A percentile compares a stretch with the other conserved stretches of the same genome.
phyloP scores from a whole-genome alignment of 2,888 invertebrate species.

The Tenthredo distinguenda region DNA sequence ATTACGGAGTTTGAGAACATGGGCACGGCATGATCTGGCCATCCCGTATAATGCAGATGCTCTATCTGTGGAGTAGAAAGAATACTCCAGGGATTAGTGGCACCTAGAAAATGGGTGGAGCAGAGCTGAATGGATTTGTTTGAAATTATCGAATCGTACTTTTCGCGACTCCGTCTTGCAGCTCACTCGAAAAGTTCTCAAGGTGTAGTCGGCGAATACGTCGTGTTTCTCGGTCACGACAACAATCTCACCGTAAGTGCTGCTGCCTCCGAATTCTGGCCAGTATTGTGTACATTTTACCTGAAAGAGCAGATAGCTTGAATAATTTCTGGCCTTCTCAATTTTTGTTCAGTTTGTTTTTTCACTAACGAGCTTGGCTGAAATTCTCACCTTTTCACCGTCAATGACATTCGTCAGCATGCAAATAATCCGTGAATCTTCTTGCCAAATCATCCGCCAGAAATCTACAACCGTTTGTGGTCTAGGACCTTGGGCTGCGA shows the following conservation, averaged over 20 bases:
- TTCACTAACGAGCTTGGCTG: not conserved
- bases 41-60: conserved; percentile 79
- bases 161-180: conserved; percentile 68
- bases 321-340: no score
- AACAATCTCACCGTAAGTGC: conserved; percentile 71
- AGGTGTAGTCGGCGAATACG: conserved; percentile 75
- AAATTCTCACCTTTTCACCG: conserved; percentile 59
- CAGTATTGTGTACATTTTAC: conserved; percentile 80
- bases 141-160: conserved; percentile 60
- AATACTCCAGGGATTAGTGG: conserved; percentile 28
- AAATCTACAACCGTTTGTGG: conserved; percentile 76
- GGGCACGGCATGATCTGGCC: conserved; percentile 81
- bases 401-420: conserved; percentile 80
- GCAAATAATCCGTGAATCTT: conserved; percentile 78
- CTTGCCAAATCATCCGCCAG: conserved; percentile 79
- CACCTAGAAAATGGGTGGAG: not conserved
- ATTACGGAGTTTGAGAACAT: conserved; percentile 74
- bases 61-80: conserved; percentile 69
- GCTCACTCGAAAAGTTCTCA: conserved; percentile 71
- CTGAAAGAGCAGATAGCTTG: conserved; percentile 65
- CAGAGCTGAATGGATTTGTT: conserved; percentile 4
- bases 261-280: conserved; percentile 77
- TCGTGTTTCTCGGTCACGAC: conserved; percentile 71
- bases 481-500: conserved; percentile 76
- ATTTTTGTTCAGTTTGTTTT: not conserved